Evolutionary conservation across 2,888 invertebrate species (phyloP).

Genomic region (Ormyrus pomaceus): DNA sequence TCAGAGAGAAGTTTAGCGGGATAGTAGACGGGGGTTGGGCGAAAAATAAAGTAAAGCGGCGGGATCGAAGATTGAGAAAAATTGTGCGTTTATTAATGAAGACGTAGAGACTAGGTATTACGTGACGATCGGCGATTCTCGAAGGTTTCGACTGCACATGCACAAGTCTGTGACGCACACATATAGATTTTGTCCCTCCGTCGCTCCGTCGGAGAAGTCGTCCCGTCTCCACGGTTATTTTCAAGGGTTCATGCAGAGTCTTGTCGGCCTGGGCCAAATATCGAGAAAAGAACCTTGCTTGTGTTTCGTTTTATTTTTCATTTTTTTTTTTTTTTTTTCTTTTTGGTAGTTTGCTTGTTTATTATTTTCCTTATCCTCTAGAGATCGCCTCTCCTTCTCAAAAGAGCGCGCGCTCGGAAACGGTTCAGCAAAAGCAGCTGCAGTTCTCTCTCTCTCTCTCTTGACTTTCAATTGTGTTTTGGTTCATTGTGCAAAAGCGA

Average conservation of each 20-base stretch:
- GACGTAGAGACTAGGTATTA: constrained; percentile 66
- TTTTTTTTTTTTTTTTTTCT: constrained; percentile 22
- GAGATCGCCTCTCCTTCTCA: too few relatives aligned
- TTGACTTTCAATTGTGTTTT: too few relatives aligned
- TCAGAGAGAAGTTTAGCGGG: background rate
- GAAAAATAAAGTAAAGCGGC: constrained; percentile 53
- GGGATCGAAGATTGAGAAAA: constrained; percentile 72
- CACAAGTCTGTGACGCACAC: constrained; percentile 19
- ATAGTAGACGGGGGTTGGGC: background rate
- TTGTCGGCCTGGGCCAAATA: constrained; percentile 38
- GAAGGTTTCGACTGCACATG: constrained; percentile 51
- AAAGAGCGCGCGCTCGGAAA: background rate
- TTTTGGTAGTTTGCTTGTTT: background rate
- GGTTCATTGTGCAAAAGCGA: too few relatives aligned
- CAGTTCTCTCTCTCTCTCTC: background rate
- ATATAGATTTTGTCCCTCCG: background rate
- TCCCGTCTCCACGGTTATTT: constrained; percentile 38
- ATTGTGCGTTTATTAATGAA: constrained; percentile 75
- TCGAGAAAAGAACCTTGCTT: constrained; percentile 39
- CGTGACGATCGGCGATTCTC: constrained; percentile 58
- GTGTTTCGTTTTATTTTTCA: constrained; percentile 4
- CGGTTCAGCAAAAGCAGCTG: background rate
- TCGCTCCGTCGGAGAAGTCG: constrained; percentile 35
- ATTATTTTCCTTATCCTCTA: too few relatives aligned
- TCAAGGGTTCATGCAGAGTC: constrained; percentile 47